A percentile compares a stretch with the other conserved stretches of the same genome.
These are phyloP conservation scores for Acrossocheilus fasciatus DNA, from an alignment of 2,797 vertebrate genomes.

Conservation along the genomic window DNA sequence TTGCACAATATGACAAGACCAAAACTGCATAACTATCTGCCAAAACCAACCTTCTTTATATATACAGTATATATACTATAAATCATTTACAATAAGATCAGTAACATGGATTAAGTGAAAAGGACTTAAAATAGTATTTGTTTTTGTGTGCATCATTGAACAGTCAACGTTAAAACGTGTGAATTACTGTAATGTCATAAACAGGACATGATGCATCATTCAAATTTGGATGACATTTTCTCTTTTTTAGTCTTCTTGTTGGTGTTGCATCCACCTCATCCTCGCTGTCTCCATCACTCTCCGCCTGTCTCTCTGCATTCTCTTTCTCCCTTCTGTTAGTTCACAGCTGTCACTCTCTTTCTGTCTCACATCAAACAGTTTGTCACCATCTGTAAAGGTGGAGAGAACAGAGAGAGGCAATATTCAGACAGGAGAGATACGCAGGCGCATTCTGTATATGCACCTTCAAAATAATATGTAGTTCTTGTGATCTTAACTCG, in stretches of 20 bases:
- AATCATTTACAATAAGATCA: no score
- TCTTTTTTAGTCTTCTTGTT: not conserved
- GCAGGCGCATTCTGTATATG: not conserved
- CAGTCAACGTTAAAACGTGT: conserved; percentile 6
- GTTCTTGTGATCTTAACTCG: not conserved
- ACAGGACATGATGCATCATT: conserved; percentile 14
- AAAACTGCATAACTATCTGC: not conserved
- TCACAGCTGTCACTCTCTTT: conserved; percentile 42
- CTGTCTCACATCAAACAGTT: conserved; percentile 18
- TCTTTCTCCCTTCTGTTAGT: conserved; percentile 13
- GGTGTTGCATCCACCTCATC: conserved; percentile 1
- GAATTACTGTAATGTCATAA: conserved; percentile 1
- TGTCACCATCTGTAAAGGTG: conserved; percentile 5
- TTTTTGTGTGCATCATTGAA: conserved; percentile 5
- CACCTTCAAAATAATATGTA: not conserved
- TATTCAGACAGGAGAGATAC: not conserved
- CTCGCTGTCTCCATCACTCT: not conserved
- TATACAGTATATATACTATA: not conserved
- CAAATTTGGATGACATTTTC: conserved; percentile 9
- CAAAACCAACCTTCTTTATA: not conserved
- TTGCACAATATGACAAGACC: not conserved
- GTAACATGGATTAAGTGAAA: no score
- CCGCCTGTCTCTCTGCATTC: not conserved
- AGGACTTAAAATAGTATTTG: not conserved
- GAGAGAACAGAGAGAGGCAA: conserved; percentile 3